Percentiles rank a stretch among this genome's conserved stretches.
Conservation (phyloP, 2,797 vertebrate genomes). For the Alosa sapidissima region DNA sequence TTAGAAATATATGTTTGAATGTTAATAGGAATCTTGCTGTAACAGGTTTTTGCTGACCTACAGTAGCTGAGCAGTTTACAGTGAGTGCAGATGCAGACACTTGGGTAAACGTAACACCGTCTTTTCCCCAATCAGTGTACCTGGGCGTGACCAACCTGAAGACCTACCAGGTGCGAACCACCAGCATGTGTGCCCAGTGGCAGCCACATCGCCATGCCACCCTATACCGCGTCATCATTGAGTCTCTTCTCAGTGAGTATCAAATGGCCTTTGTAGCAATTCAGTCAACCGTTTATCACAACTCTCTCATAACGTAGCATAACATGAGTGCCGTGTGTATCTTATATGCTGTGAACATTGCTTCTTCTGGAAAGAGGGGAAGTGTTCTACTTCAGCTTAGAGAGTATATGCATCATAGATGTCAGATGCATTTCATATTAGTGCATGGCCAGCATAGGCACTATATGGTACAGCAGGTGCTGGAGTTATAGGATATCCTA, state of each 20-base stretch:
- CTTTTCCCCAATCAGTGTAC: slow-evolving; percentile 70
- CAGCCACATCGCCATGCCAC: slow-evolving; percentile 85
- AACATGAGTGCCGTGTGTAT: too few relatives aligned
- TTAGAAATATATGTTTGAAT: background rate
- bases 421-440: too few relatives aligned
- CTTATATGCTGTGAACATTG: background rate
- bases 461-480: background rate
- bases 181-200: slow-evolving; percentile 86
- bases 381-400: too few relatives aligned
- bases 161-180: slow-evolving; percentile 79
- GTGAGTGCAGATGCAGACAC: background rate
- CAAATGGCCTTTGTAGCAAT: background rate
- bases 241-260: slow-evolving; percentile 82
- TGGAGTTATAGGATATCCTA: background rate
- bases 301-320: too few relatives aligned
- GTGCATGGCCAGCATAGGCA: too few relatives aligned
- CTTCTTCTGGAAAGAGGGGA: background rate
- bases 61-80: background rate
- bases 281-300: background rate
- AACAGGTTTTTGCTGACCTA: background rate
- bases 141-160: slow-evolving; percentile 83
- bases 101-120: background rate
- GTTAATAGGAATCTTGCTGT: background rate
- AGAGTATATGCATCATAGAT: too few relatives aligned
- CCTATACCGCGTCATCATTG: slow-evolving; percentile 79